Percentiles rank a stretch among this genome's conserved stretches.
phyloP scores from a whole-genome alignment of 2,888 invertebrate species.

The Brenthis daphne region DNA sequence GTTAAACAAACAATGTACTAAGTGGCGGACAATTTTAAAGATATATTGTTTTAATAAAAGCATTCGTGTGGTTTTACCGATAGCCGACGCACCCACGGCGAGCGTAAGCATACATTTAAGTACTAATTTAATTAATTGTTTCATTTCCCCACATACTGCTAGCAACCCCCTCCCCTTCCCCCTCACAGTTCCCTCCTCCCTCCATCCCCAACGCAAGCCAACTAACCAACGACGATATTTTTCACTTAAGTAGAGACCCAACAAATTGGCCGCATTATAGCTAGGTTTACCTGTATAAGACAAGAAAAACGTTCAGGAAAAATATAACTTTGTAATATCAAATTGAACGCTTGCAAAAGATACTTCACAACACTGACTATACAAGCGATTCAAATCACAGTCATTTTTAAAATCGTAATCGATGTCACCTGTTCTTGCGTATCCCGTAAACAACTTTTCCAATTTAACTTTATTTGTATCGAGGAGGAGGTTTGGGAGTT shows the following conservation, averaged over 20 bases:
- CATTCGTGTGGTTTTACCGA: slow-evolving; percentile 44
- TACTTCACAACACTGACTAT: slow-evolving; percentile 18
- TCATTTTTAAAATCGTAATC: slow-evolving; percentile 49
- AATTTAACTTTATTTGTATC: slow-evolving; percentile 81
- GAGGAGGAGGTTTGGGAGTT: slow-evolving; percentile 62
- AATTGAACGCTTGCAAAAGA: slow-evolving; percentile 5
- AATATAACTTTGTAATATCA: slow-evolving; percentile 32
- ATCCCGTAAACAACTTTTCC: slow-evolving; percentile 67
- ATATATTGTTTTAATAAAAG: slow-evolving; percentile 74
- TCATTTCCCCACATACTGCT: slow-evolving; percentile 67
- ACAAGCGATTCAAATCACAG: slow-evolving; percentile 16
- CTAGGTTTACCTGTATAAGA: slow-evolving; percentile 46
- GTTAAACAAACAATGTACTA: slow-evolving; percentile 34
- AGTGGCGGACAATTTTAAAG: slow-evolving; percentile 51
- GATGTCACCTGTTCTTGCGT: slow-evolving; percentile 65
- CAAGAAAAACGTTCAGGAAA: slow-evolving; percentile 49
- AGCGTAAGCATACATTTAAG: slow-evolving; percentile 62
- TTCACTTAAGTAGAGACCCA: slow-evolving; percentile 63
- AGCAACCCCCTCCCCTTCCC: slow-evolving; percentile 25
- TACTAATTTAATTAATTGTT: slow-evolving; percentile 79
- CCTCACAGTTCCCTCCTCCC: slow-evolving; percentile 10
- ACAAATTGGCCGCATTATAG: slow-evolving; percentile 62
- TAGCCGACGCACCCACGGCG: slow-evolving; percentile 52
- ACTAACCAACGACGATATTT: slow-evolving; percentile 65
- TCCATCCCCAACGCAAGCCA: slow-evolving; percentile 28